Evolutionary conservation across 1,140 invertebrate species (phyloP), one percentile per base, ranked within the genome.

Genomic region (Bacillus rossius): DNA sequence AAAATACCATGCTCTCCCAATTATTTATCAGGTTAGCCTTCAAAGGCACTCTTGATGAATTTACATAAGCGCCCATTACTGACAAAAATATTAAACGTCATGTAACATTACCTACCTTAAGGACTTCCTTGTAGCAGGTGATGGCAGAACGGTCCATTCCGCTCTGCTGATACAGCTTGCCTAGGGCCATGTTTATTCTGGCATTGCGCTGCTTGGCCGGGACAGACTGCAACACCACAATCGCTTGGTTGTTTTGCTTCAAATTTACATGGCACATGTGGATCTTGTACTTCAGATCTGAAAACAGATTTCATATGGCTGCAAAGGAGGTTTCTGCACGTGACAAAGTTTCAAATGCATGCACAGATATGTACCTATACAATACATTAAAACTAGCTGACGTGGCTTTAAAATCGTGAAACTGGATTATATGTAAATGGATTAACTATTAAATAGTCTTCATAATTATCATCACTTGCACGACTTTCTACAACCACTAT

Each of bases 281-380:
- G 40, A 90, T 81, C 69, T 87, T 83, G 67, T 84, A 91, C 69
- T 89, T 89, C n/a, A 91, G 82, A 64, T 90, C 87, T 77, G 76
- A 17, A 74, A 72, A 34, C 29, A 34, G 5, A 34, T 34, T 7
- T 34, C 10, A 34, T 34, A 7, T 7, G 10, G 10, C 29, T 34
- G 5, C 29, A 34, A 34, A 34, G 55, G 65, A 71, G 42, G 71
- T 45, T 52, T 71, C 68, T 70, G 71, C 56, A 14, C 61, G 22
- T 29, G 3, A 23, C 13, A 40, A 60, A 1, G 22, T 10, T 19
- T 10, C 10, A 48, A 10, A 10, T 20, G 14, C 45, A 54, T 43
- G 26, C 16, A 49, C 4, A 8, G 13, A 4, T 4, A 62, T 14
- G 3, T 4, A 5, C 34, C 2, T 34, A 47, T 17, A 55, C 16